Conservation (phyloP, 2,888 invertebrate genomes). For the Apeira syringaria region DNA sequence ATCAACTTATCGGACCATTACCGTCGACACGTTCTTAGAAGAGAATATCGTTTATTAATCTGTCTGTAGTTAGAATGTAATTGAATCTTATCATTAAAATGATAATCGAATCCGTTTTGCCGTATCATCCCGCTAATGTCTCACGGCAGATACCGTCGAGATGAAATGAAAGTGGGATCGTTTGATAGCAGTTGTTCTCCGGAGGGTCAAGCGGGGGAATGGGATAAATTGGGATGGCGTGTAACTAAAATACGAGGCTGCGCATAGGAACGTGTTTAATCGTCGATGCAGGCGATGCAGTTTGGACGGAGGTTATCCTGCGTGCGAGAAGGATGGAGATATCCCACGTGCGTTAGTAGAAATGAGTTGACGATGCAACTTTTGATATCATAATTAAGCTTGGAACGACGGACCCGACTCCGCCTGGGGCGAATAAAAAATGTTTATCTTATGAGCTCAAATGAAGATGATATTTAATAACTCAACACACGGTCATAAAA, state of each 20-base stretch:
- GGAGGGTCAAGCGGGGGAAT: conserved; percentile 29
- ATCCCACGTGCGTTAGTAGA: conserved; percentile 46
- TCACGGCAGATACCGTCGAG: conserved; percentile 49
- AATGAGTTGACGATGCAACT: conserved; percentile 62
- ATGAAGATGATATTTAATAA: conserved; percentile 67
- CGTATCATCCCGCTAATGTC: conserved; percentile 58
- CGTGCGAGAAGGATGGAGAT: conserved; percentile 54
- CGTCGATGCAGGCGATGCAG: conserved; percentile 62
- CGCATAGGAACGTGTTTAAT: conserved; percentile 83
- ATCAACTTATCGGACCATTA: conserved; percentile 48
- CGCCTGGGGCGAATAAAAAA: conserved; percentile 60
- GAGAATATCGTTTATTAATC: conserved; percentile 48
- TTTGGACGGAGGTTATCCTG: conserved; percentile 54
- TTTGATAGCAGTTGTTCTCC: conserved; percentile 44
- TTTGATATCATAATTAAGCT: conserved; percentile 80
- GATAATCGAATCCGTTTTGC: conserved; percentile 52
- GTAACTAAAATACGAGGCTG: conserved; percentile 71
- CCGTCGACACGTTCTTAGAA: conserved; percentile 51
- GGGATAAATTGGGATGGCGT: conserved; percentile 22
- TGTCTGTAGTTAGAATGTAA: conserved; percentile 48
- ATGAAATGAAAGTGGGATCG: conserved; percentile 56
- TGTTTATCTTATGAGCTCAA: conserved; percentile 72
- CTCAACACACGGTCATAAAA: conserved; percentile 62
- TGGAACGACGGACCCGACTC: conserved; percentile 43
- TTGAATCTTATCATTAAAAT: conserved; percentile 46